phyloP scores from a whole-genome alignment of 2,888 invertebrate species.

The Schizaphis graminum region DNA sequence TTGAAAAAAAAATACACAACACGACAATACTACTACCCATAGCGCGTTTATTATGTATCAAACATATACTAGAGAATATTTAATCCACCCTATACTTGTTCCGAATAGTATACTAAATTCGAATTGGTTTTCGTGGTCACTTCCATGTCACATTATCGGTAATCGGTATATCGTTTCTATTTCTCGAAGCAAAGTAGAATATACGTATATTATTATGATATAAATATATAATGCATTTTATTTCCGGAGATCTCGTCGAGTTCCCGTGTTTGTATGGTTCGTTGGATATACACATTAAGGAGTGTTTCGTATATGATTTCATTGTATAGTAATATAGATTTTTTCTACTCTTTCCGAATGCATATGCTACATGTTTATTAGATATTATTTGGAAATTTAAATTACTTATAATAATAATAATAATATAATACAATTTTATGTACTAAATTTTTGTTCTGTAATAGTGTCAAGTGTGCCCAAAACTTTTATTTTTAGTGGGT shows the following conservation, averaged over 20 bases:
- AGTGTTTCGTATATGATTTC: background rate
- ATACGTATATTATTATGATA: background rate
- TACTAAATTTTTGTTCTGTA: background rate
- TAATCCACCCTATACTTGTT: background rate
- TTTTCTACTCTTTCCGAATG: background rate
- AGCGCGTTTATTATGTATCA: background rate
- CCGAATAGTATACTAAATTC: background rate
- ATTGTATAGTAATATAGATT: background rate
- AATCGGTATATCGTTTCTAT: background rate
- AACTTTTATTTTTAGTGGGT: background rate
- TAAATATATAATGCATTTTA: background rate
- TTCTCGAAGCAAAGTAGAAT: background rate
- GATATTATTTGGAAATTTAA: background rate
- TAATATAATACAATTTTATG: background rate
- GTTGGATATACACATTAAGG: background rate
- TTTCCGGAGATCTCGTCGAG: background rate
- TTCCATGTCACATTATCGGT: background rate
- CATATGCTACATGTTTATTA: background rate
- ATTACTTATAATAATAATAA: background rate
- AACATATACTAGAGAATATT: background rate
- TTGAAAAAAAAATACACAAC: background rate
- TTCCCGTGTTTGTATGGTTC: background rate
- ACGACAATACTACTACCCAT: background rate
- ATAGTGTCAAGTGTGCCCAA: background rate
- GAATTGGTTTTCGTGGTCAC: background rate